These are phyloP conservation scores for Darevskia nairensis DNA, from an alignment of 2,797 vertebrate species.

Conservation along the genomic window DNA sequence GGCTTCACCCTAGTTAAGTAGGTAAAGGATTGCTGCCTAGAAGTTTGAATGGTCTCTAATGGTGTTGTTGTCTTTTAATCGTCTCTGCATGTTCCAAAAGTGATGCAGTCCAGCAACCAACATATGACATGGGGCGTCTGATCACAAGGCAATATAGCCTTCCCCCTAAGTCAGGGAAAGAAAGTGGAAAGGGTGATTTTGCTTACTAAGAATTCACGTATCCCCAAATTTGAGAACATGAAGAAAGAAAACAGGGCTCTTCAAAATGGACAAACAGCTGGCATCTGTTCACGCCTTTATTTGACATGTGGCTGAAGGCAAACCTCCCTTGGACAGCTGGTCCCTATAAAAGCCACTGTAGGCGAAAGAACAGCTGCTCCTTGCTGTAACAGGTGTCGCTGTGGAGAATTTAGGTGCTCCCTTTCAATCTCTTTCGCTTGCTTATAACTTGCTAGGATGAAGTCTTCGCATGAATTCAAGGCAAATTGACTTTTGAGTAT, in stretches of 20 bases:
- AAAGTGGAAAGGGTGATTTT: not conserved
- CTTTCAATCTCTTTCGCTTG: not conserved
- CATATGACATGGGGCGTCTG: not conserved
- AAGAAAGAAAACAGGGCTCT: not conserved
- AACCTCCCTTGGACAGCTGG: slow-evolving; percentile 6
- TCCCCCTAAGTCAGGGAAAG: not conserved
- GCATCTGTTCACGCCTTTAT: not conserved
- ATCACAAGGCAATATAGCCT: too few relatives aligned
- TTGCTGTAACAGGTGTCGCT: not conserved
- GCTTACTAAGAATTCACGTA: not conserved
- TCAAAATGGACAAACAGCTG: not conserved
- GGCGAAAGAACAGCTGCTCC: not conserved
- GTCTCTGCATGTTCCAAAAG: not conserved
- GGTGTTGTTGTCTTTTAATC: too few relatives aligned
- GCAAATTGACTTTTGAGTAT: not conserved
- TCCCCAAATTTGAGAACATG: not conserved
- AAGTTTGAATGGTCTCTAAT: not conserved
- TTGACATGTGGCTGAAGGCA: not conserved
- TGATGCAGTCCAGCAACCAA: not conserved
- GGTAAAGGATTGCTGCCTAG: too few relatives aligned
- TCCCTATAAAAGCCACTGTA: not conserved
- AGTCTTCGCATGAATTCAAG: not conserved
- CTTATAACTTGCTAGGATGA: not conserved
- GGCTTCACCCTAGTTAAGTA: not conserved
- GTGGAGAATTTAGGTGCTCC: not conserved